Base-by-base conservation (phyloP, 2,113 vertebrate species). In the Rana temporaria region DNA sequence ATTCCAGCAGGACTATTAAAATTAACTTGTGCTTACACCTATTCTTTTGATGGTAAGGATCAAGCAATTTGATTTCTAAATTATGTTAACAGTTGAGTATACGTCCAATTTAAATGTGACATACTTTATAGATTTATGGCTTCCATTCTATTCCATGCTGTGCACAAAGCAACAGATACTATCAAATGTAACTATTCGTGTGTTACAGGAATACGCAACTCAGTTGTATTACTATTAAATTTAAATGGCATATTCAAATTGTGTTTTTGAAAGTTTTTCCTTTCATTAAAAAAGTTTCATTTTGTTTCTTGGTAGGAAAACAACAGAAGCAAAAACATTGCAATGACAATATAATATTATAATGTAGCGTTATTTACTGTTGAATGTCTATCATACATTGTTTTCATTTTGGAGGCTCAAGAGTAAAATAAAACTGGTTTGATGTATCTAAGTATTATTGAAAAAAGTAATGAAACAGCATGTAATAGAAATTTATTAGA, bases 381-480 rank as follows among this genome's bases (percentile, higher is more conserved):
- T 30, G 38, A 19, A 70, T 70, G 24, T 81, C 57, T 69, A 53
- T 71, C 79, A 60, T 71, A 53, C 66, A 62, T 30, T 80, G 55
- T 34, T 63, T 55, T 53, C 60, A 81, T 81, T 82, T 67, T 32
- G 5, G 66, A 65, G 53, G 59, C 70, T 75, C 30, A 48, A 68
- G 62, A 75, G 63, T 32, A 24, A 82, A 82, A 67, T 63, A 81
- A 72, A 65, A 9, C 26, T 24, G 59, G 26, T 60, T 67, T 67
- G 80, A 82, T 82, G 52, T 59, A 82, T 82, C 69, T 73, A 34
- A 64, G 70, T 24, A 82, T 65, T 70, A 75, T 63, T 72, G 17
- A 26, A 16, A 53, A 74, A 55, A 66, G 70, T 62, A 80, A 80
- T 80, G 66, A 73, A 81, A 57, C 79, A 57, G 69, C 60, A 64